These are phyloP conservation scores for Vicugna pacos DNA, from an alignment of 2,113 vertebrate species.

Conservation along the genomic window DNA sequence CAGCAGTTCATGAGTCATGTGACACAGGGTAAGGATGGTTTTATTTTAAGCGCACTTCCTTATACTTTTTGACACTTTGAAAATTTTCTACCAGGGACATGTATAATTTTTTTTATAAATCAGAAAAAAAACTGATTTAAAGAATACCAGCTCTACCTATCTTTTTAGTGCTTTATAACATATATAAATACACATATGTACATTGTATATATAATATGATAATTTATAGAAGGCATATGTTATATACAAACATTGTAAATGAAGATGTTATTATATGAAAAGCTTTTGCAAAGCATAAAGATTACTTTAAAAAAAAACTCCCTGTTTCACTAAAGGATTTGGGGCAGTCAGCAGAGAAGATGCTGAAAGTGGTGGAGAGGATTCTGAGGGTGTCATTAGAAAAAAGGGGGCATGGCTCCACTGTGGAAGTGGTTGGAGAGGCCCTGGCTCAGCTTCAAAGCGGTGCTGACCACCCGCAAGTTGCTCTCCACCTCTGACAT, in stretches of 20 bases:
- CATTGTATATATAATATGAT: too few species aligned
- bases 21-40: neutral
- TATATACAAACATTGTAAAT: neutral
- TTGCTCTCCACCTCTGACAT: neutral
- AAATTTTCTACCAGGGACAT: constrained; percentile 7
- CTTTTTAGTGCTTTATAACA: constrained; percentile 5
- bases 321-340: neutral
- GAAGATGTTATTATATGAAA: neutral
- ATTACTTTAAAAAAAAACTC: neutral
- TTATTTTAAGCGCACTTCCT: neutral
- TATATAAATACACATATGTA: too few species aligned
- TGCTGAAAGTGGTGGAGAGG: neutral
- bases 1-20: neutral
- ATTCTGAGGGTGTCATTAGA: neutral
- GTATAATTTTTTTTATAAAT: neutral
- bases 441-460: neutral
- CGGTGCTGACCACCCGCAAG: neutral
- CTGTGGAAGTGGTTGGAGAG: accelerated
- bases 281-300: neutral
- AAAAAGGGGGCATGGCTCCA: too few species aligned
- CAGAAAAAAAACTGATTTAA: neutral
- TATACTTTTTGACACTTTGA: constrained; percentile 26
- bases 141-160: neutral
- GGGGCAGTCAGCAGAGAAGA: neutral
- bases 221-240: too few species aligned